Evolutionary conservation across 2,797 vertebrate genomes (phyloP), one percentile per base, ranked within the genome.

Genomic region (Ptychobarbus kaznakovi): DNA sequence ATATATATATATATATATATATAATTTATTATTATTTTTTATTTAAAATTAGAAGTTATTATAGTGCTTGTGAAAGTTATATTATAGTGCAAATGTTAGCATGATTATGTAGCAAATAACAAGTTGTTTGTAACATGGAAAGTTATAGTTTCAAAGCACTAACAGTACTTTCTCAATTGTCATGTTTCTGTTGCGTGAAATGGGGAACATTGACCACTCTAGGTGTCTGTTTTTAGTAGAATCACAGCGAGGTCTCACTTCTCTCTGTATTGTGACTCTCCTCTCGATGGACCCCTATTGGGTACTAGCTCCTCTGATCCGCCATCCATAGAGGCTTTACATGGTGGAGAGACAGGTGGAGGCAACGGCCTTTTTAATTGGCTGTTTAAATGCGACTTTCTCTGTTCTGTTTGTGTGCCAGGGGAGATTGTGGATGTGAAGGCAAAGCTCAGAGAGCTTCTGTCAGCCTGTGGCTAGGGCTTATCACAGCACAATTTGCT

Each of bases 401-500:
- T 91, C 89, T 91, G 74, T 86, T 86, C 88, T 82, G 90, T 92
- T 90, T 85, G 82, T 91, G 91, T 91, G 89, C 88, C 86, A 88
- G 85, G 87, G 90, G 83, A 86, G 90, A 88, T 87, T 86, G 87
- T 90, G 84, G 89, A 92, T 91, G 90, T 91, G 89, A 92, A 92
- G 90, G 89, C 91, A 80, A 65, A 90, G 91, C 92, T 86, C 87
- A 35, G 88, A 90, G 89, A 90, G 88, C 87, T 87, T 75, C 83
- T 65, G 86, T 88, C 89, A 90, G 93, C 91, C 90, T 77, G 85
- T 92, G 84, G 91, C 86, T 88, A 84, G 86, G 83, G 90, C 79
- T 90, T 93, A 91, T 94, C 92, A 90, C 91, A 89, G 88, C 89
- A 90, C 91, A 93, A 94, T 94, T 93, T 94, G 90, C 90, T 90